Percentiles rank a stretch among this genome's conserved stretches.
Evolutionary conservation across 64 coral and sea anemone species (phyloP).

Genomic region (Pachyseris speciosa): DNA sequence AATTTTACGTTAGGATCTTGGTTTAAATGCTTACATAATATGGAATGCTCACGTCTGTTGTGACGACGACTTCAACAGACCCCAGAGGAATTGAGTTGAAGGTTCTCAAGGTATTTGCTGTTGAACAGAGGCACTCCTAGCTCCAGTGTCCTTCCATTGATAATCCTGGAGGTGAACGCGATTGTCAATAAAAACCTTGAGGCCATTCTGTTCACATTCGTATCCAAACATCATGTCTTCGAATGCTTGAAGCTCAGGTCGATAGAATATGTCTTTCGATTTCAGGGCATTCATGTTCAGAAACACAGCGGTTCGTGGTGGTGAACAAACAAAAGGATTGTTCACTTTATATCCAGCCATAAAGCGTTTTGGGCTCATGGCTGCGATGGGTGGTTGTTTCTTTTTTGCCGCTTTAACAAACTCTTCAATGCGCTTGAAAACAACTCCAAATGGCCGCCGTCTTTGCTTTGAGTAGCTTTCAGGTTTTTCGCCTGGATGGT

Average conservation of each 20-base stretch:
- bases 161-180: not conserved
- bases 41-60: no score
- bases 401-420: not conserved
- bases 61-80: no score
- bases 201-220: conserved; percentile 14
- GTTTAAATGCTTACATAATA: no score
- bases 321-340: conserved; percentile 1
- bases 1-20: no score
- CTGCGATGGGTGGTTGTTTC: not conserved
- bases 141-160: not conserved
- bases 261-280: not conserved
- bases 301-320: conserved; percentile 15
- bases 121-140: not conserved
- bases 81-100: no score
- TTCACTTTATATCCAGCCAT: no score
- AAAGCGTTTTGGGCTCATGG: not conserved
- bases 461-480: not conserved
- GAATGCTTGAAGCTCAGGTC: not conserved
- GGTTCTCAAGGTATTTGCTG: no score
- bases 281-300: not conserved
- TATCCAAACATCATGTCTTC: conserved; percentile 54
- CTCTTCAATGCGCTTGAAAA: not conserved
- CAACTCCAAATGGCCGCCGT: not conserved
- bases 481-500: not conserved
- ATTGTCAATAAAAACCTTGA: conserved; percentile 29